phyloP scores from a whole-genome alignment of 2,113 vertebrate species.

The Nematolebias whitei region DNA sequence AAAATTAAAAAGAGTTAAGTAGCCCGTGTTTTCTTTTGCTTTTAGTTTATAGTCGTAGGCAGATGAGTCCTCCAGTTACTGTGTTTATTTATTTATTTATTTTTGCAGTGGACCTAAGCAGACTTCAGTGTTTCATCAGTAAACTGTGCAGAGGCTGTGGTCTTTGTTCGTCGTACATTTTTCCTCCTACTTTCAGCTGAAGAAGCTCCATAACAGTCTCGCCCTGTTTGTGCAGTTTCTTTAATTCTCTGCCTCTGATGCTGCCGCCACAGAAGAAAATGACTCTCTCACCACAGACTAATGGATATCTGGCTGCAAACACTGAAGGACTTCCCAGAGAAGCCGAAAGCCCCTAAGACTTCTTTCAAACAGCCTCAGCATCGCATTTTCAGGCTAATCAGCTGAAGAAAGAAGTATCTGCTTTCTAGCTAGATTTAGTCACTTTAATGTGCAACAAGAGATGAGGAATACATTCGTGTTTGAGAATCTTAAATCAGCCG shows the following conservation, averaged over 20 bases:
- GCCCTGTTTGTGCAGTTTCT: neutral
- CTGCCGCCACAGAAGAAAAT: too few relatives aligned
- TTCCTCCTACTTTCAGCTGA: neutral
- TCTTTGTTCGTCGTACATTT: neutral
- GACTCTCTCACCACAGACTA: neutral
- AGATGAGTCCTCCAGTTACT: neutral
- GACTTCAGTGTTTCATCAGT: too few relatives aligned
- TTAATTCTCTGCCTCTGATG: neutral
- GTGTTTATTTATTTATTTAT: too few relatives aligned
- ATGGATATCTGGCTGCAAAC: neutral
- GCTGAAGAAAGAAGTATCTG: too few relatives aligned
- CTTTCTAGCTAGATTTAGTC: too few relatives aligned
- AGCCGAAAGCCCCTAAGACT: neutral
- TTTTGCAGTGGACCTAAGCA: neutral
- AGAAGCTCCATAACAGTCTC: neutral
- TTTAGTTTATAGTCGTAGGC: neutral
- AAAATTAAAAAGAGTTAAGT: too few relatives aligned
- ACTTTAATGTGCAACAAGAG: too few relatives aligned
- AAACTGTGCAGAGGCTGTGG: too few relatives aligned
- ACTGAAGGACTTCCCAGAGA: neutral
- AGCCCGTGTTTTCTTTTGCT: neutral
- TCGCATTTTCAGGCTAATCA: neutral
- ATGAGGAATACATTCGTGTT: too few relatives aligned
- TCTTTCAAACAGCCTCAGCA: neutral
- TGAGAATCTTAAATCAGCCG: too few relatives aligned